phyloP scores from a whole-genome alignment of 2,888 invertebrate genomes.

The Leptura quadrifasciata region DNA sequence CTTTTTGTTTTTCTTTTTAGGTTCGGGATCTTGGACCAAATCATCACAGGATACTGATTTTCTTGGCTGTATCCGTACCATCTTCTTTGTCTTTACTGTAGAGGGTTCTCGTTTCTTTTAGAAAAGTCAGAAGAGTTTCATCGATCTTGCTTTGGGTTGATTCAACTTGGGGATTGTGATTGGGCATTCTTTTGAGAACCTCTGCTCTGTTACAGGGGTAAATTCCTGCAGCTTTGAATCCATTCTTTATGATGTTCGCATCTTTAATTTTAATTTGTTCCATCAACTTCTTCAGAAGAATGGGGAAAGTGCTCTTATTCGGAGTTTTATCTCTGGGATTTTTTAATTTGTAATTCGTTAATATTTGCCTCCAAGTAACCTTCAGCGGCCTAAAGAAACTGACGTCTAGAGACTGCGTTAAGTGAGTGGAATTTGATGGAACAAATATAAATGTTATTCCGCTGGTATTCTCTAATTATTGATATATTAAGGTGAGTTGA shows the following conservation, averaged over 20 bases:
- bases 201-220: constrained; percentile 10
- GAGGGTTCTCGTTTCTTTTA: too few relatives aligned
- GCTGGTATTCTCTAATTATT: neutral
- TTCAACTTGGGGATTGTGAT: neutral
- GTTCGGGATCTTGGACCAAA: too few relatives aligned
- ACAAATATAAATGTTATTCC: neutral
- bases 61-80: too few relatives aligned
- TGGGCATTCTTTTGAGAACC: constrained; percentile 10
- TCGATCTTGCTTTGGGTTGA: neutral
- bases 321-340: neutral
- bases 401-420: neutral
- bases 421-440: neutral
- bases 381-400: neutral
- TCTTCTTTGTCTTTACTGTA: too few relatives aligned
- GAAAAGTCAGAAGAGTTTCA: too few relatives aligned
- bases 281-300: neutral
- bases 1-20: too few relatives aligned
- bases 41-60: too few relatives aligned
- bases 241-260: constrained; percentile 1
- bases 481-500: neutral
- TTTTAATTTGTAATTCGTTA: neutral
- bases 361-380: neutral
- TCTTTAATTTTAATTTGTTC: neutral
- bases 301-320: neutral
- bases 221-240: constrained; percentile 10